These are phyloP conservation scores for Drosophila stalkeri DNA, from an alignment of 2,888 invertebrate genomes.

Conservation along the genomic window DNA sequence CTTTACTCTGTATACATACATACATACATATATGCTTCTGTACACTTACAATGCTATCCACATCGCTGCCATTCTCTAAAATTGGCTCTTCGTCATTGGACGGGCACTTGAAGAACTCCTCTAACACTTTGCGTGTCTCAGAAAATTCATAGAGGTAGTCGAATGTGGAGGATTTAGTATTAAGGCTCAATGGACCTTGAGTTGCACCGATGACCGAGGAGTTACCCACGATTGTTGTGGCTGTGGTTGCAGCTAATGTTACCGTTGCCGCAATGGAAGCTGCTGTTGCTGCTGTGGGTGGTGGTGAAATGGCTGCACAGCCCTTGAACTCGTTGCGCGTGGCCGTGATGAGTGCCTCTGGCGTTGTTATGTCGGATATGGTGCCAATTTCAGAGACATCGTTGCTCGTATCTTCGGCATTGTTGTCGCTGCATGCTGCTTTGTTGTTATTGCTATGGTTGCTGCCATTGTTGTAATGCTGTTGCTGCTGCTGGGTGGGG, in stretches of 20 bases:
- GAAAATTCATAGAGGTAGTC: slow-evolving; percentile 96
- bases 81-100: slow-evolving; percentile 87
- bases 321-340: slow-evolving; percentile 70
- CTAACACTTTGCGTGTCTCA: slow-evolving; percentile 94
- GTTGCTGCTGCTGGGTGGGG: slow-evolving; percentile 64
- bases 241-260: slow-evolving; percentile 6
- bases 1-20: too few species aligned
- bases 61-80: slow-evolving; percentile 85
- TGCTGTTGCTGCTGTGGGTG: slow-evolving; percentile 39
- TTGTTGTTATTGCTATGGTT: slow-evolving; percentile 53
- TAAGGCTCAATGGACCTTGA: slow-evolving; percentile 68
- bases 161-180: slow-evolving; percentile 88
- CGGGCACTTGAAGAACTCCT: slow-evolving; percentile 94
- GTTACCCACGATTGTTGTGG: slow-evolving; percentile 26
- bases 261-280: slow-evolving; percentile 18
- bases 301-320: slow-evolving; percentile 45
- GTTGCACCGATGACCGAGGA: slow-evolving; percentile 33
- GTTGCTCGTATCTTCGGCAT: slow-evolving; percentile 85
- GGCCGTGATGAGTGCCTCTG: slow-evolving; percentile 76
- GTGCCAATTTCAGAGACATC: slow-evolving; percentile 85
- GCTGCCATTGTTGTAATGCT: slow-evolving; percentile 52
- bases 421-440: slow-evolving; percentile 79
- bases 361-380: slow-evolving; percentile 84
- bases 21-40: too few species aligned
- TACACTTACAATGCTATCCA: slow-evolving; percentile 84